Conservation (phyloP, 2,888 invertebrate genomes). For the Hypselothyrea guttata region DNA sequence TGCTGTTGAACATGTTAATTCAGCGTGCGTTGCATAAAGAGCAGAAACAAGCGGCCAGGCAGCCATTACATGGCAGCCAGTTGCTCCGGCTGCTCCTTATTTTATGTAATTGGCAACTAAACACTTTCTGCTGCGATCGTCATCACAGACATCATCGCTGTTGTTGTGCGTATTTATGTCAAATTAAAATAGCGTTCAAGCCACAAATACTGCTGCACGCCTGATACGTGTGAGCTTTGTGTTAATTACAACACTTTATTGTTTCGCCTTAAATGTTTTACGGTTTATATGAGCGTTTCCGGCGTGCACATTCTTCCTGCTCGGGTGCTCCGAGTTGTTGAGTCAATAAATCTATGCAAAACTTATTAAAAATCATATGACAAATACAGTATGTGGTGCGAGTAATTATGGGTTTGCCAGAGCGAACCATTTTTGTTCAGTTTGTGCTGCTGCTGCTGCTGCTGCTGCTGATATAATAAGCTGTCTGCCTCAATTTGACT, state of each 20-base stretch:
- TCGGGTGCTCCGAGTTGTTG: constrained; percentile 32
- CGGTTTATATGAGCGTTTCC: constrained; percentile 61
- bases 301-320: constrained; percentile 67
- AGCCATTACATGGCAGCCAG: constrained; percentile 67
- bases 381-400: constrained; percentile 49
- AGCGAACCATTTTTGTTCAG: constrained; percentile 1
- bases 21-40: constrained; percentile 70
- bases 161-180: constrained; percentile 72
- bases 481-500: constrained; percentile 56
- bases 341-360: constrained; percentile 75
- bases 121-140: constrained; percentile 65
- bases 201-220: constrained; percentile 43
- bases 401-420: constrained; percentile 57
- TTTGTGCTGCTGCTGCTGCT: constrained; percentile 2
- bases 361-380: constrained; percentile 69
- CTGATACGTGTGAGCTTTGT: constrained; percentile 50
- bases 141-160: constrained; percentile 15
- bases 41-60: constrained; percentile 41
- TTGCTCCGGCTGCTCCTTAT: constrained; percentile 73
- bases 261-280: constrained; percentile 56
- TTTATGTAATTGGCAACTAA: constrained; percentile 76
- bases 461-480: constrained; percentile 52
- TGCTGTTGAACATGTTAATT: constrained; percentile 75
- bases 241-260: constrained; percentile 70
- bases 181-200: constrained; percentile 71